Base-by-base conservation (phyloP, 2,888 invertebrate species). In the Cephus pulcher region DNA sequence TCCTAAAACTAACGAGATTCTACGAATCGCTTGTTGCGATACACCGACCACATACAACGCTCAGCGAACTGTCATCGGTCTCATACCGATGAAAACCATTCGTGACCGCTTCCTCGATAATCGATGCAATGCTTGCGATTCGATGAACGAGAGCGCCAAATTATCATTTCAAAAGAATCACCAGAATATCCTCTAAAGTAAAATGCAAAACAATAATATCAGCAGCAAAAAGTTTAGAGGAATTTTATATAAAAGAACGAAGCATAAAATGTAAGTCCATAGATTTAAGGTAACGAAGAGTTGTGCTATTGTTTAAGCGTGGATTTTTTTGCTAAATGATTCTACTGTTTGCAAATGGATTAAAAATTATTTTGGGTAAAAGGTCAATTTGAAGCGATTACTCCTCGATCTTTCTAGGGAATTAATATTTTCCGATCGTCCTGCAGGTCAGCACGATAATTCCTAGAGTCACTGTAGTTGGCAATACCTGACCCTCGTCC, bases 81-180 rank as follows among this genome's bases (percentile, higher is more conserved):
- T 71, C 71, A 71, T 32, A 32, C 33, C 56, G 56, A 56, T 23
- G 23, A 56, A 71, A 71, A 71, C 32, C 71, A 71, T 71, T 71
- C 3, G 23, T 23, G 56, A 71, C 15, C 71, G 71, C 33, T 71
- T 71, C 33, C 71, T 71, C 71, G 71, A 71, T 71, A 71, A 71
- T 71, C 71, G 71, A 71, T 71, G 56, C 9, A 56, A 23, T 56
- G 56, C 56, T 23, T 9, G 23, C 56, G 56, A 56, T 56, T 56
- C 23, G 23, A 56, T 56, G 56, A 56, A 56, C 56, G 9, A 56
- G 56, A 56, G 56, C 56, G 56, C 9, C 15, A 56, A 56, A 23
- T 56, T 2, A 56, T 2, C 23, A 56, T 56, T 56, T 56, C 9
- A 23, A 56, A 56, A 56, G 6, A 56, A 56, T 56, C 56, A 56